Percentiles rank a stretch among this genome's conserved stretches.
These are phyloP conservation scores for Drymodes brunneopygia DNA, from an alignment of 2,113 vertebrate species.

Conservation along the genomic window DNA sequence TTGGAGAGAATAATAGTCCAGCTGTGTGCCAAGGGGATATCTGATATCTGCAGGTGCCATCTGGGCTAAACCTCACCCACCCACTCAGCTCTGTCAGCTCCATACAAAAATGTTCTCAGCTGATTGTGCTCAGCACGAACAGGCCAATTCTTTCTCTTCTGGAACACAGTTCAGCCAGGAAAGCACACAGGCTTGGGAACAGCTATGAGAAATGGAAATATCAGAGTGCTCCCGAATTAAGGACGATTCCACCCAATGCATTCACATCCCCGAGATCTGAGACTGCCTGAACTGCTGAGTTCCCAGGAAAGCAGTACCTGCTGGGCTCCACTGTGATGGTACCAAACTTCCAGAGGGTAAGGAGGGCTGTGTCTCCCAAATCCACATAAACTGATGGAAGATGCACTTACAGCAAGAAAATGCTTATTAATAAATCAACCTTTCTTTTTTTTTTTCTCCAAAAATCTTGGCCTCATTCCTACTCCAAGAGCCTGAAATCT, in stretches of 20 bases:
- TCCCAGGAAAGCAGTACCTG: neutral
- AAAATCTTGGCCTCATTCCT: neutral
- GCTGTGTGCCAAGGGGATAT: constrained; percentile 10
- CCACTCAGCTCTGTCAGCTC: neutral
- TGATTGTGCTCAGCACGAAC: neutral
- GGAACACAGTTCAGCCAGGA: neutral
- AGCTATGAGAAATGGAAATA: neutral
- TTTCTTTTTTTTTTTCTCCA: neutral
- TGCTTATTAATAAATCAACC: neutral
- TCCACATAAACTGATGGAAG: neutral
- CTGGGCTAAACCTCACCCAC: constrained; percentile 25
- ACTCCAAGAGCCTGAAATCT: neutral
- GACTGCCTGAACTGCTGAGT: neutral
- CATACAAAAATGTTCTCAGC: neutral
- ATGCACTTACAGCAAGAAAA: neutral
- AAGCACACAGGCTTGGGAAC: neutral
- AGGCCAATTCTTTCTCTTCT: neutral
- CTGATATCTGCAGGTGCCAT: constrained; percentile 49
- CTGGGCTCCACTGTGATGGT: neutral
- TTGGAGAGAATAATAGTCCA: constrained; percentile 8
- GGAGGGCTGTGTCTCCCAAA: neutral
- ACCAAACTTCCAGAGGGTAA: neutral
- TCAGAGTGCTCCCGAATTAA: neutral
- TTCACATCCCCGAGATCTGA: accelerated
- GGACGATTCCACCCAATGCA: neutral